Conservation (phyloP, 2,113 vertebrate genomes). For the Arothron firmamentum region DNA sequence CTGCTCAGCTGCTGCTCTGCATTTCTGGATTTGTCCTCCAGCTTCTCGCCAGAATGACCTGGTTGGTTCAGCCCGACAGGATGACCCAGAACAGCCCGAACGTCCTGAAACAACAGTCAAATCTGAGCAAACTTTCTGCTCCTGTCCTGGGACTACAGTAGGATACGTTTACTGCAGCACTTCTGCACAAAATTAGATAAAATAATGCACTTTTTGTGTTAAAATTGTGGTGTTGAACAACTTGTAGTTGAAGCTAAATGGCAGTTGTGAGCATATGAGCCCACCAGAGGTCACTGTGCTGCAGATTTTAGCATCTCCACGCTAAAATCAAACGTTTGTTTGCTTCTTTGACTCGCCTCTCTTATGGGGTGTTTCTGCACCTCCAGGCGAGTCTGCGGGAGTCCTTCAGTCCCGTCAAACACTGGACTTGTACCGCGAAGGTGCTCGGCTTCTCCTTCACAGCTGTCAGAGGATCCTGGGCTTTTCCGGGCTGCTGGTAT, state of each 20-base stretch:
- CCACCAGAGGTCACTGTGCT: too few relatives aligned
- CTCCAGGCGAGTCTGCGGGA: fast-evolving
- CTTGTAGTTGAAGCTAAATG: too few relatives aligned
- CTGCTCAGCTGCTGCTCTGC: slow-evolving; percentile 25
- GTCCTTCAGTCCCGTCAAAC: background rate
- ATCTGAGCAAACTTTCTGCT: too few relatives aligned
- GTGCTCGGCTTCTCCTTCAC: background rate
- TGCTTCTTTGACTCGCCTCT: background rate
- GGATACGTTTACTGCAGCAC: too few relatives aligned
- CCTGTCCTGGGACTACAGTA: too few relatives aligned
- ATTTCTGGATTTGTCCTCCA: background rate
- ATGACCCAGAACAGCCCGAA: background rate
- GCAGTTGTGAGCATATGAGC: too few relatives aligned
- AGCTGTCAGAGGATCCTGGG: background rate
- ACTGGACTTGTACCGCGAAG: slow-evolving; percentile 1
- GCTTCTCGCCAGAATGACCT: slow-evolving; percentile 1
- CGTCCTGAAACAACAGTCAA: background rate
- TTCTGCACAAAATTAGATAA: too few relatives aligned
- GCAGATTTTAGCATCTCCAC: too few relatives aligned
- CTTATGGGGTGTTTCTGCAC: background rate
- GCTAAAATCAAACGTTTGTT: too few relatives aligned
- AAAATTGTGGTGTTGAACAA: too few relatives aligned
- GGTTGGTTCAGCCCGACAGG: background rate
- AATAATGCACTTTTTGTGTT: too few relatives aligned
- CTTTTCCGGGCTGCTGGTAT: background rate